Conservation (phyloP, 2,113 vertebrate genomes). For the Oncorhynchus gorbuscha region DNA sequence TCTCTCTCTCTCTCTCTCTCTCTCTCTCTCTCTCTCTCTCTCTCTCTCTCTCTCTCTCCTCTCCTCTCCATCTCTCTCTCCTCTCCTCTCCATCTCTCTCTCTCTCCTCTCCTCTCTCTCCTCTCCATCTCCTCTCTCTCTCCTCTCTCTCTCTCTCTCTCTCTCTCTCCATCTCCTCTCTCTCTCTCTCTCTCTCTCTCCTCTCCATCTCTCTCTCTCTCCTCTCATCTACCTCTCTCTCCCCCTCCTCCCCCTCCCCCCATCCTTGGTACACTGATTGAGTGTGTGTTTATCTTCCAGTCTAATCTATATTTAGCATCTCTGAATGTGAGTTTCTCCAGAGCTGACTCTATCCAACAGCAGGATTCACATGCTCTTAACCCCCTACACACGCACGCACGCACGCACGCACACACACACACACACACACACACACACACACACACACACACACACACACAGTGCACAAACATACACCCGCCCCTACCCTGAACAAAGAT, state of each 20-base stretch:
- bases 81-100: too few species aligned
- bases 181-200: neutral
- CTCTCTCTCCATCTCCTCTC: too few species aligned
- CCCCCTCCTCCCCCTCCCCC: constrained; percentile 19
- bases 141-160: too few species aligned
- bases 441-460: neutral
- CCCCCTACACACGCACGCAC: too few species aligned
- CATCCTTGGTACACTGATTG: constrained; percentile 57
- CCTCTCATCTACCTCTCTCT: constrained; percentile 22
- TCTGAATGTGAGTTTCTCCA: constrained; percentile 41
- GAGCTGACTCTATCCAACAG: constrained; percentile 41
- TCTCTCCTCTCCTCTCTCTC: constrained; percentile 1
- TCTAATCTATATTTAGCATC: constrained; percentile 64
- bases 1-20: too few species aligned
- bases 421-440: constrained; percentile 6
- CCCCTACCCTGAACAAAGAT: constrained; percentile 35
- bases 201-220: neutral
- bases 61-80: too few species aligned
- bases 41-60: too few species aligned
- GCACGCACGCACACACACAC: too few species aligned
- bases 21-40: too few species aligned
- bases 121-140: neutral
- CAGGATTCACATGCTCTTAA: constrained; percentile 31
- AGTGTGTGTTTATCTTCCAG: constrained; percentile 55
- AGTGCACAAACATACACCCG: neutral